phyloP scores from a whole-genome alignment of 37 sponge, comb jelly and placozoan species.

The Halichondria panicea region DNA sequence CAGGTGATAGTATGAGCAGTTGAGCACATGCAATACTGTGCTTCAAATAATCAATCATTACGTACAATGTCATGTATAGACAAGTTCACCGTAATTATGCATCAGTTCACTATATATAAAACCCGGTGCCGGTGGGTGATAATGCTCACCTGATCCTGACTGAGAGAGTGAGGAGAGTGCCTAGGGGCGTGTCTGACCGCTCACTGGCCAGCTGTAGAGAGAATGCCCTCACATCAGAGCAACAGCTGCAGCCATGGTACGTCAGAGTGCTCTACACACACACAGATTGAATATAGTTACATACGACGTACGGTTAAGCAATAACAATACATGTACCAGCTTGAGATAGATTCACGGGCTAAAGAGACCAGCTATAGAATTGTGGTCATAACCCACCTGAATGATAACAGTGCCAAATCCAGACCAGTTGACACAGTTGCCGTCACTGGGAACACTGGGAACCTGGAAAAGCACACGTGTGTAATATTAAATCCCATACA shows the following conservation, averaged over 20 bases:
- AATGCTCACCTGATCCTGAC: constrained; percentile 3
- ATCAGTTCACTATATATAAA: background rate
- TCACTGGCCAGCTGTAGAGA: constrained; percentile 2
- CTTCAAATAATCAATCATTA: no score
- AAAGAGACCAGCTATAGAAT: no score
- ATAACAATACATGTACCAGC: no score
- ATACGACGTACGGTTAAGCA: background rate
- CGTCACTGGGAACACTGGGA: constrained; percentile 17
- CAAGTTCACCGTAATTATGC: background rate
- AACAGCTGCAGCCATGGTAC: constrained; percentile 64
- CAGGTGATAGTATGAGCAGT: background rate
- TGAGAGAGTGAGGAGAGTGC: background rate
- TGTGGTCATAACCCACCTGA: constrained; percentile 36
- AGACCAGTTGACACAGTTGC: constrained; percentile 33
- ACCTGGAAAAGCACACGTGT: background rate
- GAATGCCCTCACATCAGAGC: constrained; percentile 23
- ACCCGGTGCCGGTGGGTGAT: no score
- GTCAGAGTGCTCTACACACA: constrained; percentile 31
- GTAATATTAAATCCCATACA: background rate
- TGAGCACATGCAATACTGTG: background rate
- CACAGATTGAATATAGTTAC: background rate
- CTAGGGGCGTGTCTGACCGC: constrained; percentile 5
- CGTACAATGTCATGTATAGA: background rate
- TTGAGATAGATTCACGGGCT: no score
- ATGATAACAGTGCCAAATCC: constrained; percentile 37